Evolutionary conservation across 2,797 vertebrate genomes (phyloP), one percentile per base, ranked within the genome.

Genomic region (Triplophysa bombifrons): DNA sequence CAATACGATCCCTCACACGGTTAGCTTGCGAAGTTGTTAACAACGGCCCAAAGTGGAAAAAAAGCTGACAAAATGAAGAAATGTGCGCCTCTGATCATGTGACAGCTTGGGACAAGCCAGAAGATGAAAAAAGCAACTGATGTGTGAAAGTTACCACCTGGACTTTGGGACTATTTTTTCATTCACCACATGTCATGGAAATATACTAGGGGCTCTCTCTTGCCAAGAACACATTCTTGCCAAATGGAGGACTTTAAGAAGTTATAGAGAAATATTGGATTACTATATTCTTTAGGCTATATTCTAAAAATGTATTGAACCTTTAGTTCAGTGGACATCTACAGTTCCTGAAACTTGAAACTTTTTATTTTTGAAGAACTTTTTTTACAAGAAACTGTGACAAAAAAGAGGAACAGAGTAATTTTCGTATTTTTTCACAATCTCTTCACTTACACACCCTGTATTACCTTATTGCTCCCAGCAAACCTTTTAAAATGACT

Each of bases 131-230:
- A 65, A 41, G 7, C 13, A 38, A 72, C 25, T 56, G 22, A 8
- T 3, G 70, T 80, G 78, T 67, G 63, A 80, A 80, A 20, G 3
- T 20, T 12, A 48, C 9, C 78, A 80, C 38, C 69, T 80, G 78
- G 2, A 20, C 41, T 80, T 34, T 22, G 27, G 17, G 77, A 56
- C 17, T 44, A 34, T 79, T 63, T 17, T 73, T 67, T 53, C 51
- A 3, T 34, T 53, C 19, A 6, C 30, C 51, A 38, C 61, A 64
- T n/a, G 19, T 14, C 11, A 48, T 77, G 66, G 66, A 77, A 70
- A 70, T 55, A 41, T 27, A 30, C 63, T 0, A 46, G n/a, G 4
- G 19, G 50, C 34, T 8, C 7, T 5, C 44, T 72, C 56, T 38
- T 71, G 19, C 13, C 27, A 60, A 53, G 56, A 63, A 38, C 27